Evolutionary conservation across 2,888 invertebrate genomes (phyloP).

Genomic region (Mellilla xanthometata): DNA sequence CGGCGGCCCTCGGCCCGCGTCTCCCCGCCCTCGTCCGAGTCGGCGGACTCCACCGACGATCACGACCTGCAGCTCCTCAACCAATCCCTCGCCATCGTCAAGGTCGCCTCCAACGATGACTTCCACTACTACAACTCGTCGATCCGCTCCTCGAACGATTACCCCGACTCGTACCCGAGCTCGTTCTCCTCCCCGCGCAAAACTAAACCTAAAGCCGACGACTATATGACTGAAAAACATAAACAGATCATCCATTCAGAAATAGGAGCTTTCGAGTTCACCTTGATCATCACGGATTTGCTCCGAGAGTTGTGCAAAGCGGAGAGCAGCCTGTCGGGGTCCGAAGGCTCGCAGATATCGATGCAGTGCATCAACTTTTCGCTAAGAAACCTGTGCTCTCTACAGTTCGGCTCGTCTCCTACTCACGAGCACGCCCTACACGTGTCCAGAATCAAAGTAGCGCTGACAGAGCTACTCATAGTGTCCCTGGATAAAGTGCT

Average conservation of each 20-base stretch:
- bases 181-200: conserved; percentile 57
- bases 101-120: conserved; percentile 83
- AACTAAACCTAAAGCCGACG: conserved; percentile 72
- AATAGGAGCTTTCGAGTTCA: conserved; percentile 81
- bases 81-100: conserved; percentile 74
- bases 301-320: conserved; percentile 79
- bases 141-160: conserved; percentile 56
- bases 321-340: conserved; percentile 73
- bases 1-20: conserved; percentile 31
- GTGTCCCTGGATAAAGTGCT: conserved; percentile 81
- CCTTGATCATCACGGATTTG: conserved; percentile 80
- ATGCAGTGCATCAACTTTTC: conserved; percentile 84
- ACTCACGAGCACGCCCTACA: conserved; percentile 52
- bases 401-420: conserved; percentile 81
- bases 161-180: conserved; percentile 59
- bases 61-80: conserved; percentile 73
- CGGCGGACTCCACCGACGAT: conserved; percentile 74
- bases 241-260: conserved; percentile 75
- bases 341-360: conserved; percentile 79
- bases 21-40: conserved; percentile 65
- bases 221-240: conserved; percentile 78
- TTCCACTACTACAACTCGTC: conserved; percentile 84
- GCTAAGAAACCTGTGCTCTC: conserved; percentile 81
- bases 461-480: conserved; percentile 81
- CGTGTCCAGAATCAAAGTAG: conserved; percentile 76